Base-by-base conservation (phyloP, 2,113 vertebrate species). In the Coregonus clupeaformis region DNA sequence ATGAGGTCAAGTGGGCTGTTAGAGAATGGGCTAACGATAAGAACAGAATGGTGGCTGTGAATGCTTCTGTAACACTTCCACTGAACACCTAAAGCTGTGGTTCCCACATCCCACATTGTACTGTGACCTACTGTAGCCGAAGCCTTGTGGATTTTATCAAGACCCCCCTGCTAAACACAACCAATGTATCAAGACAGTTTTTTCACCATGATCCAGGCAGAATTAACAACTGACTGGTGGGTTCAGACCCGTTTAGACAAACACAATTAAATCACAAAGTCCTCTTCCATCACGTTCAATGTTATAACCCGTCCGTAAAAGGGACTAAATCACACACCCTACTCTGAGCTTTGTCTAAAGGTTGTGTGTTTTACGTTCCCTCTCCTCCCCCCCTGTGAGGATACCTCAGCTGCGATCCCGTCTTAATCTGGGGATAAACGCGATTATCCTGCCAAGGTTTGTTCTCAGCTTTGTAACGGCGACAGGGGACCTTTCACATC, bases 401-500 rank as follows among this genome's bases (percentile, higher is more conserved):
- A 93, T 87, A 86, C 92, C 88, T 92, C 95, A 95, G 94, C 94
- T 96, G 95, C 90, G 79, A 94, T 93, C 91, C 90, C 82, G 89
- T 93, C 93, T 95, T 97, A 97, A 97, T 97, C 96, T 96, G 90
- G 88, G 92, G 94, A 96, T 96, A 95, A 95, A 93, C 73, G 73
- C 76, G 94, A 95, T 94, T 95, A 96, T 96, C 94, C 91, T 80
- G 88, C 93, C 90, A 91, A 18, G 86, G 91, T 90, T 94, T 93
- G 93, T 95, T 94, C 87, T 92, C 89, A 91, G 95, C 94, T 96
- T 96, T 95, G 94, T 94, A 93, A 92, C 89, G 87, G 92, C 93
- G 88, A 95, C 94, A 91, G 93, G 94, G 92, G 93, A 95, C 89
- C 93, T 95, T 94, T 94, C 88, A 93, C 91, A 91, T 91, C 89